Conservation (phyloP, 1,140 invertebrate species). For the Lethrus apterus region DNA sequence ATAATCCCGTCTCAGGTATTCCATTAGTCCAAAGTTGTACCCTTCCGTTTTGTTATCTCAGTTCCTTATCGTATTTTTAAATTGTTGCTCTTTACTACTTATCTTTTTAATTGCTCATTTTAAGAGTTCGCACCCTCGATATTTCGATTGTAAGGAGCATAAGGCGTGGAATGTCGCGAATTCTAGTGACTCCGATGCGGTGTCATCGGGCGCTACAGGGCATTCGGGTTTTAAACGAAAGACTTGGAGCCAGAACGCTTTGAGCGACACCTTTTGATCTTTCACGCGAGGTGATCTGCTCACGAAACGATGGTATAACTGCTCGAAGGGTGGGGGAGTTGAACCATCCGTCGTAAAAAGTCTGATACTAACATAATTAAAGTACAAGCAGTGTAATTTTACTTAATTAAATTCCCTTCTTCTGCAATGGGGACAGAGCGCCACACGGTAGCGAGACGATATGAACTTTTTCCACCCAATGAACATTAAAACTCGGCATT, state of each 20-base stretch:
- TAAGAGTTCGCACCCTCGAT: slow-evolving; percentile 4
- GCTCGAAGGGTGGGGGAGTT: slow-evolving; percentile 18
- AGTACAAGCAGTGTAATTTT: slow-evolving; percentile 48
- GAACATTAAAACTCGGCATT: slow-evolving; percentile 46
- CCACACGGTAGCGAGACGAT: slow-evolving; percentile 32
- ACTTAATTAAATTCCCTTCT: slow-evolving; percentile 50
- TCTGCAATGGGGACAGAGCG: slow-evolving; percentile 31
- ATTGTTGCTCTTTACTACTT: slow-evolving; percentile 13
- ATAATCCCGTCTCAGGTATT: slow-evolving; percentile 13
- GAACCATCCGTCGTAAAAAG: slow-evolving; percentile 36
- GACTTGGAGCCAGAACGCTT: slow-evolving; percentile 15
- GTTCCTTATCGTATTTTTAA: slow-evolving; percentile 20
- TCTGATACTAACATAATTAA: slow-evolving; percentile 49
- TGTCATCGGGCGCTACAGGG: slow-evolving; percentile 1
- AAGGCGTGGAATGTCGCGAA: slow-evolving; percentile 13
- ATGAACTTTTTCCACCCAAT: slow-evolving; percentile 44
- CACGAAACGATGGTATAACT: slow-evolving; percentile 27
- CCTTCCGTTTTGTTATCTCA: slow-evolving; percentile 13
- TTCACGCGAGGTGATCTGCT: slow-evolving; percentile 26
- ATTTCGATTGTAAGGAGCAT: slow-evolving; percentile 13
- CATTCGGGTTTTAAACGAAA: not conserved
- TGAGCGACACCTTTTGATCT: slow-evolving; percentile 38
- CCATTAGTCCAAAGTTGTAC: slow-evolving; percentile 9
- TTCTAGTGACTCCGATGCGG: slow-evolving; percentile 5
- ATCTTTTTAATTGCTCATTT: slow-evolving; percentile 23